Percentiles rank a stretch among this genome's conserved stretches.
Evolutionary conservation across 2,888 invertebrate genomes (phyloP).

Genomic region (Drosophila ezoana): DNA sequence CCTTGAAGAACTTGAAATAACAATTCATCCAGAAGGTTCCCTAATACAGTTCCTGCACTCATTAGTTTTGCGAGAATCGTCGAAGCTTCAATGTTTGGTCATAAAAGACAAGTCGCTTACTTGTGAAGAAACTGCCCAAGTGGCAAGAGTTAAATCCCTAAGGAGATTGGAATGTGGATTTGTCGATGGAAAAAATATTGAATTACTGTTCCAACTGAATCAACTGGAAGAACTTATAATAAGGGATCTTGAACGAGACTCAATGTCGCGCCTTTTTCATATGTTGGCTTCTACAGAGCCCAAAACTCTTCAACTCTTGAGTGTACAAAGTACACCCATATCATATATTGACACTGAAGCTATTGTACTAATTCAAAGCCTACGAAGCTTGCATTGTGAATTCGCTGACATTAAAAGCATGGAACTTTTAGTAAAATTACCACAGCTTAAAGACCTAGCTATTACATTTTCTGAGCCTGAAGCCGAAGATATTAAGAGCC

Average conservation of each 20-base stretch:
- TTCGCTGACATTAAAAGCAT: neutral
- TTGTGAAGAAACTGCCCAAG: neutral
- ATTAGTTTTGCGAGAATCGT: neutral
- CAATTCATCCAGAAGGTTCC: neutral
- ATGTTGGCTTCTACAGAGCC: neutral
- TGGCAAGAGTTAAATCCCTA: neutral
- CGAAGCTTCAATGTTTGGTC: neutral
- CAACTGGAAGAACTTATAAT: conserved; percentile 1
- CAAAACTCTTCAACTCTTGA: neutral
- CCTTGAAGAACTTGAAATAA: conserved; percentile 1
- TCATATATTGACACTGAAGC: neutral
- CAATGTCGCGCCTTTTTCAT: neutral
- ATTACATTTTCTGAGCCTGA: neutral
- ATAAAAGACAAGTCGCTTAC: neutral
- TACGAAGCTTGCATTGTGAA: conserved; percentile 1
- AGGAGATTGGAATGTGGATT: conserved; percentile 2
- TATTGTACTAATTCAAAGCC: neutral
- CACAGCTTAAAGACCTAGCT: neutral
- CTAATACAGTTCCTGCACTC: neutral
- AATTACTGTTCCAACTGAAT: neutral
- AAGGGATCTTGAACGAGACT: neutral
- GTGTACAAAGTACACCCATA: neutral
- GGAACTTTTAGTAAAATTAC: neutral
- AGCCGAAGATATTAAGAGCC: neutral
- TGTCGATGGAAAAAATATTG: neutral